phyloP scores from a whole-genome alignment of 2,797 vertebrate species.

The Echeneis naucrates region DNA sequence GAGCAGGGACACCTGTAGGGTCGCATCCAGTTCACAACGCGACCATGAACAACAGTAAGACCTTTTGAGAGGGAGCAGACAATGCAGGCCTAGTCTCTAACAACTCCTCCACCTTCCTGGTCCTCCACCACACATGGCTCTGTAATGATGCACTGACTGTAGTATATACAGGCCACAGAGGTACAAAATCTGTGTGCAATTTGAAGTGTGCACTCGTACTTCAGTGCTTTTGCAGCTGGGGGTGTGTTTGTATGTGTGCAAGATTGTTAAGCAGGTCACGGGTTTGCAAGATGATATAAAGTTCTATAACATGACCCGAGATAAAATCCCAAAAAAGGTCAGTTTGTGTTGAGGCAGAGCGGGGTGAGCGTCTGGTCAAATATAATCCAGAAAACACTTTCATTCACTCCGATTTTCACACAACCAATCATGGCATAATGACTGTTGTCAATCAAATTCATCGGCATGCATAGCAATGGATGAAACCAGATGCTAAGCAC shows the following conservation, averaged over 20 bases:
- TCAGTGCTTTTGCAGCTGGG: slow-evolving; percentile 20
- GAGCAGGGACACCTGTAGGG: slow-evolving; percentile 93
- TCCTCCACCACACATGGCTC: slow-evolving; percentile 48
- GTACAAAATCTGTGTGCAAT: slow-evolving; percentile 42
- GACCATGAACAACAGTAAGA: slow-evolving; percentile 78
- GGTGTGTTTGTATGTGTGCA: slow-evolving; percentile 20
- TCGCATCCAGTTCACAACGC: slow-evolving; percentile 86
- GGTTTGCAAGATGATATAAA: slow-evolving; percentile 48
- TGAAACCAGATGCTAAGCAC: slow-evolving; percentile 62
- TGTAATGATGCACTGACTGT: slow-evolving; percentile 49
- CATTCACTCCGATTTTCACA: slow-evolving; percentile 68
- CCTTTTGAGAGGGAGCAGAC: slow-evolving; percentile 74
- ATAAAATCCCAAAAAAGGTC: slow-evolving; percentile 61
- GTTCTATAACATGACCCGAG: slow-evolving; percentile 48
- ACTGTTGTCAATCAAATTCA: slow-evolving; percentile 64
- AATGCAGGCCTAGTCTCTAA: slow-evolving; percentile 66
- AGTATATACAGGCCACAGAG: slow-evolving; percentile 36
- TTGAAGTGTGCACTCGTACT: slow-evolving; percentile 24
- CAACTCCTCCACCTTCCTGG: slow-evolving; percentile 35
- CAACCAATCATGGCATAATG: slow-evolving; percentile 66
- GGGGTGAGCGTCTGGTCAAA: slow-evolving; percentile 63
- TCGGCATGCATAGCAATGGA: slow-evolving; percentile 36
- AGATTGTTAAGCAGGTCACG: slow-evolving; percentile 44
- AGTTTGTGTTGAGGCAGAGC: slow-evolving; percentile 57
- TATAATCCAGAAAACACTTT: slow-evolving; percentile 66